Conservation (phyloP, 2,888 invertebrate species). For the Platerodrilus igneus region DNA sequence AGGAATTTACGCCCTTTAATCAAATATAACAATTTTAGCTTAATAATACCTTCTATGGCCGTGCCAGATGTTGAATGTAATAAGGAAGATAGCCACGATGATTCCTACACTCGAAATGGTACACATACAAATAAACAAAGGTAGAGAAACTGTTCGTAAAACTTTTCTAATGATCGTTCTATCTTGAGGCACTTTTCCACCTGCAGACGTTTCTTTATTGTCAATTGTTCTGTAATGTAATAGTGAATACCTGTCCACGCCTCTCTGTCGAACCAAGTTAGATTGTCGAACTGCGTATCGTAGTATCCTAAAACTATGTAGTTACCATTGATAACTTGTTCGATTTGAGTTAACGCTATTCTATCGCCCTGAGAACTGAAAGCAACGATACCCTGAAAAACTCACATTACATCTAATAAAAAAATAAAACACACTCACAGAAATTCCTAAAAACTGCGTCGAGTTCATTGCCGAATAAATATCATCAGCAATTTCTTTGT, state of each 20-base stretch:
- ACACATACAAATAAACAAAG: conserved; percentile 91
- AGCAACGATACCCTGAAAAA: conserved; percentile 87
- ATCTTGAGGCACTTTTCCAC: conserved; percentile 89
- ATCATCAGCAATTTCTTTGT: conserved; percentile 90
- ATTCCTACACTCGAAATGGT: conserved; percentile 86
- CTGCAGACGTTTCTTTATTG: too few relatives aligned
- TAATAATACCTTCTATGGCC: conserved; percentile 75
- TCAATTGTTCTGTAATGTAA: too few relatives aligned
- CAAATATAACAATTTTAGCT: too few relatives aligned
- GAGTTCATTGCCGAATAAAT: conserved; percentile 97
- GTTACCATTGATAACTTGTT: conserved; percentile 91
- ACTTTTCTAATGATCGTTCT: conserved; percentile 84
- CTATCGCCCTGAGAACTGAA: conserved; percentile 98
- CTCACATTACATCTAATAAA: too few relatives aligned
- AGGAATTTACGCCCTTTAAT: too few relatives aligned
- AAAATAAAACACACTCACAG: conserved; percentile 63
- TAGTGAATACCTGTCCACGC: conserved; percentile 76
- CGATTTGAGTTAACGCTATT: conserved; percentile 96
- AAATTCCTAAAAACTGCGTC: conserved; percentile 96
- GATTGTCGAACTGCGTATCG: conserved; percentile 91
- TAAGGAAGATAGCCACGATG: conserved; percentile 74
- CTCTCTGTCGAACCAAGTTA: conserved; percentile 89
- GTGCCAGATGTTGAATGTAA: conserved; percentile 90
- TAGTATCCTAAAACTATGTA: conserved; percentile 94
- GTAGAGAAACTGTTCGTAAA: conserved; percentile 80